Evolutionary conservation across 1,140 invertebrate species (phyloP).

Genomic region (Drosophila bocki): DNA sequence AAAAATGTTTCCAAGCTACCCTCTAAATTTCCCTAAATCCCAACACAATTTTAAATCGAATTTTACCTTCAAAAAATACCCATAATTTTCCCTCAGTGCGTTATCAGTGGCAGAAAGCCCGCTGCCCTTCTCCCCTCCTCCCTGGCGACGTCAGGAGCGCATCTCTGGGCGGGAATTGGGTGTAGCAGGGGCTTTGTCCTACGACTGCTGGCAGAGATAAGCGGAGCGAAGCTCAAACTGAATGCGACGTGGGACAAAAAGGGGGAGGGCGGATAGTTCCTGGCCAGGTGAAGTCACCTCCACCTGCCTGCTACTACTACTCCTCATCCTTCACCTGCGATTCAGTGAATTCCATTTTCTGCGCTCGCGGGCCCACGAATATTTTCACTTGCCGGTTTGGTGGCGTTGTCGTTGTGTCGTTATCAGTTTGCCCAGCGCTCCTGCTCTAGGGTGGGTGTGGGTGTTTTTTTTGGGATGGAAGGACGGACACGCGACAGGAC

Average conservation of each 20-base stretch:
- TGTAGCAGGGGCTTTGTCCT: slow-evolving; percentile 41
- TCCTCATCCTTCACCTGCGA: slow-evolving; percentile 23
- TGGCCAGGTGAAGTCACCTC: slow-evolving; percentile 43
- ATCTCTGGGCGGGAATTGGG: slow-evolving; percentile 45
- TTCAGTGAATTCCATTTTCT: slow-evolving; percentile 68
- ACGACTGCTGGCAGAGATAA: slow-evolving; percentile 69
- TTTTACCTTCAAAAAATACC: accelerated
- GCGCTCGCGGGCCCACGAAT: slow-evolving; percentile 69
- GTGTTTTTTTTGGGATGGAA: slow-evolving; percentile 23
- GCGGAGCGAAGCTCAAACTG: slow-evolving; percentile 55
- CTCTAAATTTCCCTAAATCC: background rate
- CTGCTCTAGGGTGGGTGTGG: background rate
- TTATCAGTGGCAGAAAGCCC: slow-evolving; percentile 11
- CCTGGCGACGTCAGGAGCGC: slow-evolving; percentile 29
- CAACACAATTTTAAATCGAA: background rate
- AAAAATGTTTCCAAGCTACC: background rate
- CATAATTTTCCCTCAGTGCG: slow-evolving; percentile 5
- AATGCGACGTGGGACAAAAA: slow-evolving; percentile 44
- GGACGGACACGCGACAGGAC: slow-evolving; percentile 51
- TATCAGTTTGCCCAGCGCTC: slow-evolving; percentile 44
- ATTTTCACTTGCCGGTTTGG: slow-evolving; percentile 75
- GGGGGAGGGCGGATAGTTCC: slow-evolving; percentile 33
- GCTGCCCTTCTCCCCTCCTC: background rate
- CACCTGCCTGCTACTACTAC: background rate
- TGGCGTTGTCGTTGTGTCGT: slow-evolving; percentile 54